phyloP scores from a whole-genome alignment of 2,113 vertebrate genomes.

The Accipiter virgatus region DNA sequence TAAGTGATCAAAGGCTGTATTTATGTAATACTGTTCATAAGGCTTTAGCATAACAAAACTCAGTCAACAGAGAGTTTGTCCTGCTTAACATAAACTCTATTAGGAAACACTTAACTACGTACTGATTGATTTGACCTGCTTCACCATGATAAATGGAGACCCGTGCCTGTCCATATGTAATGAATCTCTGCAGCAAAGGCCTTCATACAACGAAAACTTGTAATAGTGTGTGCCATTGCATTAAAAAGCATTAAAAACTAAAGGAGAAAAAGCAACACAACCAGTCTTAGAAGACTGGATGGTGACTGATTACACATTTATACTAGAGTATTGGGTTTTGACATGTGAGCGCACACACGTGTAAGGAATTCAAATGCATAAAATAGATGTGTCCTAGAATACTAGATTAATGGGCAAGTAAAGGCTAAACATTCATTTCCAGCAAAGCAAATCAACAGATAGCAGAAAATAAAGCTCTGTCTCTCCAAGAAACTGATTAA shows the following conservation, averaged over 20 bases:
- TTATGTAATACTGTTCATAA: neutral
- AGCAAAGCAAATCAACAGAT: neutral
- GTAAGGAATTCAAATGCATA: neutral
- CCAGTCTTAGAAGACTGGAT: neutral
- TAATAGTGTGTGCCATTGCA: neutral
- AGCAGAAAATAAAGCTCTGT: conserved; percentile 18
- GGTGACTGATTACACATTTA: neutral
- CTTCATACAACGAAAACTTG: neutral
- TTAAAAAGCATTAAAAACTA: neutral
- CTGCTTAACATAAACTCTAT: neutral
- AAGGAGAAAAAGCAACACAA: neutral
- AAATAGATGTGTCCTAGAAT: neutral
- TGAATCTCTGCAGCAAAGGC: neutral
- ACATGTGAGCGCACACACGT: neutral
- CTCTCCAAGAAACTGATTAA: conserved; percentile 27
- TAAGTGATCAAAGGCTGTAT: neutral
- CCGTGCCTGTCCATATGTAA: neutral
- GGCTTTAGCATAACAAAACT: neutral
- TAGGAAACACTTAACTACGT: neutral
- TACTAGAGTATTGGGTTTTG: neutral
- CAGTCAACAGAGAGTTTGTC: neutral
- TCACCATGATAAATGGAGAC: neutral
- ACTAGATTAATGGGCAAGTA: neutral
- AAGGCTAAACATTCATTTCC: conserved; percentile 4
- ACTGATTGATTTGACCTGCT: neutral